Evolutionary conservation across 2,888 invertebrate genomes (phyloP).

Genomic region (Carcina quercana): DNA sequence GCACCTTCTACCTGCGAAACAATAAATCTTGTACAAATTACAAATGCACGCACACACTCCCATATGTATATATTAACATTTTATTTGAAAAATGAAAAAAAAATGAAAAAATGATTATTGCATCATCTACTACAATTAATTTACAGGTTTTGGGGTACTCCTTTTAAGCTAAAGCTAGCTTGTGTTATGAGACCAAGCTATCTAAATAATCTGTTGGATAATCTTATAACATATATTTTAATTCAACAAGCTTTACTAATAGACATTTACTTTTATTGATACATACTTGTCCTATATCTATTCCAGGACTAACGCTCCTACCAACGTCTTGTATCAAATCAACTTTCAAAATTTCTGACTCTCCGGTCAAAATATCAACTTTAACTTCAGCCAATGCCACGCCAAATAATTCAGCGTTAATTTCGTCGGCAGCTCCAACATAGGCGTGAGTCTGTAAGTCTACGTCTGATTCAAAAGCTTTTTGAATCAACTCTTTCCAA

Average conservation of each 20-base stretch:
- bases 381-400: conserved; percentile 79
- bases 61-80: no score
- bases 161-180: no score
- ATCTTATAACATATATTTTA: no score
- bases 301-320: conserved; percentile 78
- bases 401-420: conserved; percentile 75
- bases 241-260: no score
- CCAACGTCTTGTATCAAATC: conserved; percentile 83
- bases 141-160: no score
- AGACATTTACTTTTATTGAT: no score
- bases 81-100: no score
- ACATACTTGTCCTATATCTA: conserved; percentile 80
- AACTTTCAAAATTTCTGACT: conserved; percentile 75
- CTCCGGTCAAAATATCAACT: conserved; percentile 85
- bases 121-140: no score
- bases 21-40: not conserved
- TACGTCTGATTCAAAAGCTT: conserved; percentile 61
- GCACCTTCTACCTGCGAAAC: conserved; percentile 77
- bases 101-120: no score
- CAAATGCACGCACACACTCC: no score
- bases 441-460: conserved; percentile 70
- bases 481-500: conserved; percentile 68
- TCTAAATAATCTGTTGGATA: no score
- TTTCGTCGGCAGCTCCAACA: conserved; percentile 50
- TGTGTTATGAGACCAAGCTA: no score